These are phyloP conservation scores for Ephialtes manifestator DNA, from an alignment of 2,888 invertebrate genomes.

Conservation along the genomic window DNA sequence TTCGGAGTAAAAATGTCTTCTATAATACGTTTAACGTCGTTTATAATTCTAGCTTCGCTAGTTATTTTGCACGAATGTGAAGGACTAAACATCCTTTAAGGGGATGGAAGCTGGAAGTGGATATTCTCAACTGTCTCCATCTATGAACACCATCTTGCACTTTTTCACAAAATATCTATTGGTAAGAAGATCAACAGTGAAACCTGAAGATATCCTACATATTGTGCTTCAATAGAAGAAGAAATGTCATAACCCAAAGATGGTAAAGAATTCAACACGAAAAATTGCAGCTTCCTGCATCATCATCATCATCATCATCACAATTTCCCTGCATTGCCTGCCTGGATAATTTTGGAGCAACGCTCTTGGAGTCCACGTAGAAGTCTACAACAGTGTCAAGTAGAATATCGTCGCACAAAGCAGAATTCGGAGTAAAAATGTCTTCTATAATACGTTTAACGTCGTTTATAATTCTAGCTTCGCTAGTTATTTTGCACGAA, in stretches of 20 bases:
- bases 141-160: neutral
- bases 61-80: conserved; percentile 63
- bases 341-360: conserved; percentile 42
- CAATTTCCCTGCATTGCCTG: neutral
- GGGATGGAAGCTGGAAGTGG: neutral
- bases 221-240: too few relatives aligned
- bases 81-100: conserved; percentile 81
- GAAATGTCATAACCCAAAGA: too few relatives aligned
- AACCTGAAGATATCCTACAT: too few relatives aligned
- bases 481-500: conserved; percentile 47
- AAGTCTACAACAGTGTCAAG: conserved; percentile 12
- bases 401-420: conserved; percentile 29
- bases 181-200: too few relatives aligned
- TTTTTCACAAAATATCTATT: neutral
- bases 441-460: conserved; percentile 21
- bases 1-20: conserved; percentile 49
- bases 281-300: too few relatives aligned
- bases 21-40: neutral
- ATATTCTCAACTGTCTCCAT: neutral
- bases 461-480: conserved; percentile 25
- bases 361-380: conserved; percentile 51
- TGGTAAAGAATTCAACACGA: too few relatives aligned
- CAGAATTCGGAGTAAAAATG: conserved; percentile 41
- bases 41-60: conserved; percentile 34
- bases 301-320: too few relatives aligned